Base-by-base conservation (phyloP, 2,888 invertebrate species). In the Troglohyphantes excavatus region DNA sequence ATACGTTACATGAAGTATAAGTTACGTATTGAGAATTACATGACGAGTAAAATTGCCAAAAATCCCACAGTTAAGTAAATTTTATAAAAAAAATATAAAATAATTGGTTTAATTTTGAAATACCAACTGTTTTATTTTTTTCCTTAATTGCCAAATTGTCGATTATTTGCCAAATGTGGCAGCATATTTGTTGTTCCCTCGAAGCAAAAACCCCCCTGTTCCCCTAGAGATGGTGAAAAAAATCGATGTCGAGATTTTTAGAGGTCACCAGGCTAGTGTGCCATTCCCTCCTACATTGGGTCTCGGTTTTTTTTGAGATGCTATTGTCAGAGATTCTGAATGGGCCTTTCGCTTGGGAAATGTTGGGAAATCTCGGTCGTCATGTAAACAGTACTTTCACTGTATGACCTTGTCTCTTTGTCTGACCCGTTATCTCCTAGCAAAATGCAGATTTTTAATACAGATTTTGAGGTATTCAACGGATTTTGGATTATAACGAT, bases 241-340 rank as follows among this genome's bases (percentile, higher is more conserved):
- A 82, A 82, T 76, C 82, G 67, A 53, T 75, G 81, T 63, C 86
- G 39, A 68, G 67, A 79, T 88, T 87, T 53, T 88, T 88, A 23
- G 82, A 88, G 88, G 88, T 88, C 82, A 88, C 88, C 76, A 76
- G 88, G 88, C 82, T 82, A 88, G 67, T 88, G 53, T 76, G 82
- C 76, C 67, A 88, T 39, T n/a, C 68, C 78, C 79, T 68, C 79
- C 68, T 53, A 53, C 68, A 67, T 65, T 17, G 53, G 11, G 29
- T 46, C 59, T 23, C 67, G 59, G 67, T 67, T 79, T 65, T 53
- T 68, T 27, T 67, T 26, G 17, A 72, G 46, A 61, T 29, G 68
- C 21, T 68, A 39, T 72, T 6, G 76, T 33, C 39, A 13, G 53
- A n/a, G n/a, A 6, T n/a, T n/a, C n/a, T n/a, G n/a, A n/a, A 2